phyloP scores from a whole-genome alignment of 2,888 invertebrate species.

The Pemphredon lugubris region DNA sequence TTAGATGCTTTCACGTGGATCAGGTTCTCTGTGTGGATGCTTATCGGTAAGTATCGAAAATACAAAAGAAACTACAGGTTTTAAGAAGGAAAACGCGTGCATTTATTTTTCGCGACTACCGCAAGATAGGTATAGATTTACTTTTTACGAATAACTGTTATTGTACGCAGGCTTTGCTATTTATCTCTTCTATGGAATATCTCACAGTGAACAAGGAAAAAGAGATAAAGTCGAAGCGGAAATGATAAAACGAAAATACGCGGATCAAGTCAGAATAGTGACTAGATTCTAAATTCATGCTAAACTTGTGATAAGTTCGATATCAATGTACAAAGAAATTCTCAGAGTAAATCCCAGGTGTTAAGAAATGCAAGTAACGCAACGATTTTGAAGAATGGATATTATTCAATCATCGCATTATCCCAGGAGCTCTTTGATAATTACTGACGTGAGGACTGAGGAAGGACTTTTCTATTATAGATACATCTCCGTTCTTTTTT shows the following conservation, averaged over 20 bases:
- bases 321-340: conserved; percentile 21
- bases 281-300: conserved; percentile 50
- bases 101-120: too few species aligned
- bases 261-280: conserved; percentile 64
- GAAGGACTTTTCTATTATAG: conserved; percentile 7
- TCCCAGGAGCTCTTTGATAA: not conserved
- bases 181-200: conserved; percentile 93
- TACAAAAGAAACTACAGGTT: conserved; percentile 6
- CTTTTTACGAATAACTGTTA: too few species aligned
- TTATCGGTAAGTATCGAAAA: conserved; percentile 84
- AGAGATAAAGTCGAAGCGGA: conserved; percentile 67
- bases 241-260: conserved; percentile 64
- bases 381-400: conserved; percentile 1
- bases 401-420: not conserved
- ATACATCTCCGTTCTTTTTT: conserved; percentile 15
- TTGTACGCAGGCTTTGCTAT: conserved; percentile 93
- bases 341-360: conserved; percentile 9
- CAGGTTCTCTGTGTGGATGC: conserved; percentile 92
- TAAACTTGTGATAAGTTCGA: conserved; percentile 33
- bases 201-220: conserved; percentile 87
- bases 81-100: not conserved
- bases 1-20: conserved; percentile 93
- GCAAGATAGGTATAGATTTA: too few species aligned
- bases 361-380: conserved; percentile 17
- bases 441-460: not conserved